These are phyloP conservation scores for Pheosia tremula DNA, from an alignment of 2,888 invertebrate species.

Conservation along the genomic window DNA sequence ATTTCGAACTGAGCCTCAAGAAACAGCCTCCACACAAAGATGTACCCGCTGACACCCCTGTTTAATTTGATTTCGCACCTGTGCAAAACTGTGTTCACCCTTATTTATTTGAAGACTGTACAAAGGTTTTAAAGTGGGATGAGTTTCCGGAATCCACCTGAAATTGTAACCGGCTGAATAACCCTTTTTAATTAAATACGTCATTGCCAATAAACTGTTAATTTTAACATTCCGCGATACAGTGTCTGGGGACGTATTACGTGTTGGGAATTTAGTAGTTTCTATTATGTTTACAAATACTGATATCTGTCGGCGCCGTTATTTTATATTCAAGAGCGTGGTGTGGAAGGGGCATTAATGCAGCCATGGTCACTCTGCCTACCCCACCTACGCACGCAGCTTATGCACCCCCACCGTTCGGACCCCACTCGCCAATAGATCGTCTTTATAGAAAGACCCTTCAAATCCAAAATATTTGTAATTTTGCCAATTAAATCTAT, in stretches of 20 bases:
- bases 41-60: background rate
- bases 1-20: too few species aligned
- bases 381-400: too few species aligned
- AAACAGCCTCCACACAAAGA: background rate
- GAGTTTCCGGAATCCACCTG: conserved; percentile 36
- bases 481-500: too few species aligned
- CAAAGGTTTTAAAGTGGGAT: conserved; percentile 13
- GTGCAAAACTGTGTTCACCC: conserved; percentile 4
- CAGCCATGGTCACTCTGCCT: too few species aligned
- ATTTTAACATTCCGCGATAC: conserved; percentile 61
- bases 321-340: too few species aligned
- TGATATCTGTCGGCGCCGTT: too few species aligned
- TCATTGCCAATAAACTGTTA: conserved; percentile 56
- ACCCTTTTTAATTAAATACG: conserved; percentile 61
- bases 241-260: conserved; percentile 40
- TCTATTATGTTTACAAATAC: conserved; percentile 1
- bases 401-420: too few species aligned
- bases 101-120: conserved; percentile 9
- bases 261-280: conserved; percentile 17
- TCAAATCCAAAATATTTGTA: too few species aligned
- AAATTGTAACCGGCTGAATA: conserved; percentile 32
- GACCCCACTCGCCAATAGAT: too few species aligned
- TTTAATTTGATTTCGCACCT: conserved; percentile 6
- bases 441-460: too few species aligned
- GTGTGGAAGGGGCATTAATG: too few species aligned